Base-by-base conservation (phyloP, 2,888 invertebrate genomes). In the Platycheirus rosarum region DNA sequence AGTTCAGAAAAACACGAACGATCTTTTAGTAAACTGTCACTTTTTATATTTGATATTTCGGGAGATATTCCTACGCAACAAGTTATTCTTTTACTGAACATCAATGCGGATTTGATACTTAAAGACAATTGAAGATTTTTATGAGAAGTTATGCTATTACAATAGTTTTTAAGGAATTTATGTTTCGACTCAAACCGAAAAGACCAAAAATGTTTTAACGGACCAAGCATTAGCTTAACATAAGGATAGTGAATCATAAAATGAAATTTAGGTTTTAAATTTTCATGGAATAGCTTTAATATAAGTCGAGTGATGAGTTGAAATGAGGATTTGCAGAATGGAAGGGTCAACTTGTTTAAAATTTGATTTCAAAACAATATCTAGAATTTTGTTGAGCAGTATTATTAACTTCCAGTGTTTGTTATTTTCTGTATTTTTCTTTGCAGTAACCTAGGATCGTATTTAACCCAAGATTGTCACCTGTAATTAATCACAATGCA, bases 211-310 rank as follows among this genome's bases (percentile, higher is more conserved):
- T 42, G 16, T 42, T 42, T 42, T 9, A 42, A 16, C 1, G 18
- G 18, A 18, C 42, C 42, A 2, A 16, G 16, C 42, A 42, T 42
- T 9, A 2, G 8, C 9, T 16, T 9, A 42, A 46, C 62, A 62
- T 46, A 62, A 9, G 63, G 48, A 63, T 48, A 48, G 9, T 63
- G 48, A 37, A 37, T 48, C 35, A 63, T 63, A 48, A 63, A 63
- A 32, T 63, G 13, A 48, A 63, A 63, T 63, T 48, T 63, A 11
- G 60, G 60, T 6, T 44, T 60, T 7, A 60, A 44, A 29, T 60
- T 60, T 7, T 23, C 20, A 49, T 49, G 23, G n/a, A 65, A 49
- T 4, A 65, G 49, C 4, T 37, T n/a, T 4, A 49, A 65, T 65
- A 49, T 65, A 49, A 8, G 49, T 14, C 8, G 35, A 23, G 11